These are phyloP conservation scores for Timandra comae DNA, from an alignment of 2,888 invertebrate species.

Conservation along the genomic window DNA sequence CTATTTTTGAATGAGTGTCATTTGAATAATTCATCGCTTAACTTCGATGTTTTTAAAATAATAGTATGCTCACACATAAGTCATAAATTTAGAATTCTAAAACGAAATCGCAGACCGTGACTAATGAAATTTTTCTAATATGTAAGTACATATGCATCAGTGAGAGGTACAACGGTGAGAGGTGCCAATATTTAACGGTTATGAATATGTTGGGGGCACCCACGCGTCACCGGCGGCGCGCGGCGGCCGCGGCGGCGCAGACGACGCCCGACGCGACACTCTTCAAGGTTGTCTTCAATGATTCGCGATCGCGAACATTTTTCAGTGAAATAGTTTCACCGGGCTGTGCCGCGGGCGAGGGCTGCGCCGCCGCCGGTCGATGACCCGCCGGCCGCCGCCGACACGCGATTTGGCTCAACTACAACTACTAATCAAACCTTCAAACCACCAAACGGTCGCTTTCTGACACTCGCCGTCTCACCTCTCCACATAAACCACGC, in stretches of 20 bases:
- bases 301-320: constrained; percentile 55
- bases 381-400: constrained; percentile 50
- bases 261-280: constrained; percentile 58
- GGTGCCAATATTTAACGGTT: constrained; percentile 64
- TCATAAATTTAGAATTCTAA: constrained; percentile 21
- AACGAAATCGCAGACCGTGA: constrained; percentile 25
- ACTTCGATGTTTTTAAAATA: constrained; percentile 14
- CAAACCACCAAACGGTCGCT: neutral
- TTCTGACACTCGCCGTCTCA: neutral
- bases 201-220: constrained; percentile 60
- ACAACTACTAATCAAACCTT: constrained; percentile 43
- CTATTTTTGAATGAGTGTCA: constrained; percentile 1
- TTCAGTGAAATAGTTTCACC: constrained; percentile 74
- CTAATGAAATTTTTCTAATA: constrained; percentile 29
- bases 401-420: constrained; percentile 65
- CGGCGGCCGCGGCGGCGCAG: constrained; percentile 29
- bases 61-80: constrained; percentile 17
- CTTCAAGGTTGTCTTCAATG: constrained; percentile 71
- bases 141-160: constrained; percentile 21
- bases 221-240: constrained; percentile 38
- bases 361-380: constrained; percentile 71
- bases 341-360: constrained; percentile 56
- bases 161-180: constrained; percentile 38
- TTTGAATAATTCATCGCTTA: constrained; percentile 15
- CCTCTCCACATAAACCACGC: neutral